phyloP scores from a whole-genome alignment of 2,113 vertebrate genomes.

The Manacus vitellinus region DNA sequence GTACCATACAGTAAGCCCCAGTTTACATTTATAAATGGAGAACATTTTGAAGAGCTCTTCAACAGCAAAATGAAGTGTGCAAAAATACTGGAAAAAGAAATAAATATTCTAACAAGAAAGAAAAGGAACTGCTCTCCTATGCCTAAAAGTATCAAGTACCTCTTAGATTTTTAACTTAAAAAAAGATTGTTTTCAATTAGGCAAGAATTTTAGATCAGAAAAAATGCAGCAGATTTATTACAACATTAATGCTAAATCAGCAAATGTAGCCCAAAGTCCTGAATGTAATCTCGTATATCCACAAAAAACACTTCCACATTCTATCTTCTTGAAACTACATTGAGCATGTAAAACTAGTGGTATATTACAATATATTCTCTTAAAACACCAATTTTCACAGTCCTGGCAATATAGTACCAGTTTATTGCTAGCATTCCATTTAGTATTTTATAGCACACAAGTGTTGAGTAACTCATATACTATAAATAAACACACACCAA shows the following conservation, averaged over 20 bases:
- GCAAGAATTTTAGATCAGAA: not conserved
- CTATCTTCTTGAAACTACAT: not conserved
- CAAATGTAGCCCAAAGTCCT: not conserved
- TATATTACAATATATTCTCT: constrained; percentile 1
- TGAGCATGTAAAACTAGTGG: not conserved
- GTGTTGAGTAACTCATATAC: not conserved
- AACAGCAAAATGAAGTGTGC: constrained; percentile 7
- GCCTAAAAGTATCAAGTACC: not conserved
- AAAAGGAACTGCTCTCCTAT: not conserved
- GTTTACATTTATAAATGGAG: constrained; percentile 12
- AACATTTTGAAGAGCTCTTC: constrained; percentile 19
- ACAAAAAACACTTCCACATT: not conserved
- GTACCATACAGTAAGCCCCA: not conserved
- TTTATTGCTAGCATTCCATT: constrained; percentile 42
- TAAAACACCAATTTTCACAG: constrained; percentile 26
- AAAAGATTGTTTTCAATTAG: not conserved
- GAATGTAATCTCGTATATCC: not conserved
- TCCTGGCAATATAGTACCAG: constrained; percentile 3
- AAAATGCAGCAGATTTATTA: not conserved
- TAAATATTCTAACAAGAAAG: constrained; percentile 32
- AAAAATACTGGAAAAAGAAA: constrained; percentile 42
- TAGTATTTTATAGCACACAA: not conserved
- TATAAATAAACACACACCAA: constrained; percentile 56
- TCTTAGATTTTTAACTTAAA: not conserved
- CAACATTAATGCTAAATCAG: not conserved